These are phyloP conservation scores for Microplitis mediator DNA, from an alignment of 1,140 invertebrate genomes.

Conservation along the genomic window DNA sequence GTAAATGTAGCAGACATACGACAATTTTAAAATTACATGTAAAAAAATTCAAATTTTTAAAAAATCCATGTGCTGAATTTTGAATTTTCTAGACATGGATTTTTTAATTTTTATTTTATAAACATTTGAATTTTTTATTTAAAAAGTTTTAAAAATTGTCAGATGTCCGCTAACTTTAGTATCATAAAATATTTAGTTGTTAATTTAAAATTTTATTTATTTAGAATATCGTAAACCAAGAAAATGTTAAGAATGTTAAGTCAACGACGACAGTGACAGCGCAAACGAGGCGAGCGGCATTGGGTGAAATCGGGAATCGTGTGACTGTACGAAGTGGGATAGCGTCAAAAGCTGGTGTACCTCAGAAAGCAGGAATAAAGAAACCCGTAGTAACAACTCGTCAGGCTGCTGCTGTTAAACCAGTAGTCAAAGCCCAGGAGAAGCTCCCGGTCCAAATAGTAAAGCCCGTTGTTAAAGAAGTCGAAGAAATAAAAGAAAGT, in stretches of 20 bases:
- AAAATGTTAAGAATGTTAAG: slow-evolving; percentile 53
- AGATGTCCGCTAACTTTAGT: too few relatives aligned
- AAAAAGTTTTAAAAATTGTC: too few relatives aligned
- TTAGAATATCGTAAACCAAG: slow-evolving; percentile 51
- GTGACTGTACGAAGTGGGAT: slow-evolving; percentile 48
- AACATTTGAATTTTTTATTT: neutral
- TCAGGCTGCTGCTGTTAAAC: slow-evolving; percentile 25
- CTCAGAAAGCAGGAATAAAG: slow-evolving; percentile 41
- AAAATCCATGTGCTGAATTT: too few relatives aligned
- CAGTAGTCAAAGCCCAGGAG: slow-evolving; percentile 37
- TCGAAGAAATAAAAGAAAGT: neutral
- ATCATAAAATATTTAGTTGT: slow-evolving; percentile 30
- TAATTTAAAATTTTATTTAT: neutral
- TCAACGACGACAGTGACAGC: slow-evolving; percentile 35
- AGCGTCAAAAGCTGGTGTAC: slow-evolving; percentile 42
- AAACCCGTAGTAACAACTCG: slow-evolving; percentile 20
- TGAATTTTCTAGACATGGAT: too few relatives aligned
- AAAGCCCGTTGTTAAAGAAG: slow-evolving; percentile 42
- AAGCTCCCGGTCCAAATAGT: slow-evolving; percentile 42
- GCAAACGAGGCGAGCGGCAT: slow-evolving; percentile 49
- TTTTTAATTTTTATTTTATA: neutral
- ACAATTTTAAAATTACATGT: too few relatives aligned
- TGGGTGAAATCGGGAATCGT: slow-evolving; percentile 59
- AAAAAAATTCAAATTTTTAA: too few relatives aligned
- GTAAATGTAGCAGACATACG: too few relatives aligned